These are phyloP conservation scores for Myrmecobius fasciatus DNA, from an alignment of 2,113 vertebrate species.

Conservation along the genomic window DNA sequence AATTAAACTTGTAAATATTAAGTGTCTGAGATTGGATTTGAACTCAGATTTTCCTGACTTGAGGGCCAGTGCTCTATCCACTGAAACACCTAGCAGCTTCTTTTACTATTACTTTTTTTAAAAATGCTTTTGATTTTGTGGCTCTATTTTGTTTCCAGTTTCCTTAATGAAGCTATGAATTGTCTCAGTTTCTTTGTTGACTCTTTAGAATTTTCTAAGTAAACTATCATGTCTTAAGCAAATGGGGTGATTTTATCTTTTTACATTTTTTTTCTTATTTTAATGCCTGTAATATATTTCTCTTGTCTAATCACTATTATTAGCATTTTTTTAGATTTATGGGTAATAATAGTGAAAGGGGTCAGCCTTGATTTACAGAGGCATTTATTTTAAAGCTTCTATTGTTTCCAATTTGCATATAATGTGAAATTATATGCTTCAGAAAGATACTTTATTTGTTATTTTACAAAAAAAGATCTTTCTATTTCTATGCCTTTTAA, in stretches of 20 bases:
- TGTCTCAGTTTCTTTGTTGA: not conserved
- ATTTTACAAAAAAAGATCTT: not conserved
- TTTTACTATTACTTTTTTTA: not conserved
- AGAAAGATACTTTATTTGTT: not conserved
- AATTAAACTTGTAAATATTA: no score
- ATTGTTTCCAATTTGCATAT: not conserved
- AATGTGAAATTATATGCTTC: not conserved
- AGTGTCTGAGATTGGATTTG: no score
- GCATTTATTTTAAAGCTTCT: not conserved
- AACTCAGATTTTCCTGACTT: no score
- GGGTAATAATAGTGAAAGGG: not conserved
- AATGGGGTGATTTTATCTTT: not conserved
- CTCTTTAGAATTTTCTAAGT: not conserved
- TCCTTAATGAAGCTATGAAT: not conserved
- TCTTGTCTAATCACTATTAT: not conserved
- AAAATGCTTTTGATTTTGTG: not conserved
- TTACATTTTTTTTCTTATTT: not conserved
- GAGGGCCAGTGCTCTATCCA: no score
- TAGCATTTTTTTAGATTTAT: not conserved
- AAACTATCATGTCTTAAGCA: not conserved
- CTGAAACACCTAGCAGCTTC: no score
- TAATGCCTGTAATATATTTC: not conserved
- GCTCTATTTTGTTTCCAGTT: not conserved
- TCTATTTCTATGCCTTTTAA: not conserved
- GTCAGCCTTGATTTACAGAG: not conserved